Evolutionary conservation across 2,888 invertebrate genomes (phyloP), one percentile per base, ranked within the genome.

Genomic region (Blera fallax): DNA sequence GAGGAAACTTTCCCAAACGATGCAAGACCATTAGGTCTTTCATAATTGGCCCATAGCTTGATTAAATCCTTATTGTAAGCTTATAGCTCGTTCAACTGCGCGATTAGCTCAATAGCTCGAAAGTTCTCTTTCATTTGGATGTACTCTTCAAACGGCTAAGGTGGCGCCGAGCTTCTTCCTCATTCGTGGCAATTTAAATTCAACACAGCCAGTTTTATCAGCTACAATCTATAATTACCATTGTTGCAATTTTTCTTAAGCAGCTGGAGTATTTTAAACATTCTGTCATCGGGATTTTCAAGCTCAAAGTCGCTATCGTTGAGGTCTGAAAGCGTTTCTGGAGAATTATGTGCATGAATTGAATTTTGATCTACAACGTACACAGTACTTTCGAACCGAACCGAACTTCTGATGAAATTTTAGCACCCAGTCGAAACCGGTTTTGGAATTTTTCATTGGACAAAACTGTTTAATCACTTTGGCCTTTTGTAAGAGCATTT

Each of bases 101-200:
- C 88, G 21, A 91, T 88, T 32, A 91, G 83, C 2, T 91, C 91
- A 43, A 91, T 91, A 34, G 89, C 91, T 16, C 91, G 89, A 87
- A 90, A 91, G 72, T 91, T 91, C 56, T 91, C 91, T 70, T 89
- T 89, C 21, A 91, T 78, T 70, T 91, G 87, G 0, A 89, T 91
- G 43, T 91, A 91, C 3, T 91, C 91, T 52, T 91, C 91, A 10
- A 91, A 74, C 0, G 91, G 91, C 32, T 90, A 0, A 91, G 88
- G 37, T 90, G 76, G n/a, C 88, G 88, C 32, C 89, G 79, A 0
- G 90, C 91, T 76, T 91, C 90, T 29, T 83, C 87, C 74, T 90
- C 90, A 82, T 72, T 89, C 5, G 60, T 16, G 45, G 8, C n/a
- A 27, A 16, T 5, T 24, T 37, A 7, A 10, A 10, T 5, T 65